phyloP scores from a whole-genome alignment of 2,113 vertebrate species.

The Sylvilagus bachmani region DNA sequence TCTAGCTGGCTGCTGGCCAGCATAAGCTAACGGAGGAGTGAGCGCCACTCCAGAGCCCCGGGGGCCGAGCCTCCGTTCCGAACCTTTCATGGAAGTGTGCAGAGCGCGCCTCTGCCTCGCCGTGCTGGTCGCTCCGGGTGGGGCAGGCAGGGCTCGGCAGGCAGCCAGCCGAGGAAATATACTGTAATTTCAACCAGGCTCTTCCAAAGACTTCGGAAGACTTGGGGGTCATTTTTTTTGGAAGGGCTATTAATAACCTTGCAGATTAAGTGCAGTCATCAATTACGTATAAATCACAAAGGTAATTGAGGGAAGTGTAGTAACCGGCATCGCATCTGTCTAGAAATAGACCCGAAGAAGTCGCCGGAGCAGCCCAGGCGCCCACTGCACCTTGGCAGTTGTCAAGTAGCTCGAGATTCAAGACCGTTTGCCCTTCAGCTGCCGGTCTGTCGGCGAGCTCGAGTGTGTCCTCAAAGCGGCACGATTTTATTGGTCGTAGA shows the following conservation, averaged over 20 bases:
- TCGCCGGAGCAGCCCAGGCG: constrained; percentile 44
- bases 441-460: constrained; percentile 72
- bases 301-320: constrained; percentile 78
- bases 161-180: constrained; percentile 76
- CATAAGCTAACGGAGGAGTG: constrained; percentile 47
- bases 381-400: constrained; percentile 70
- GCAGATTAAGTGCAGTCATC: constrained; percentile 79
- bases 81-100: constrained; percentile 81
- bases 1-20: constrained; percentile 67
- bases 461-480: constrained; percentile 62
- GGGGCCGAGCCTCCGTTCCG: constrained; percentile 62
- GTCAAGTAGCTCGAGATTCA: constrained; percentile 65
- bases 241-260: constrained; percentile 78
- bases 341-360: constrained; percentile 75
- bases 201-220: constrained; percentile 71
- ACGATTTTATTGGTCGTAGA: constrained; percentile 73
- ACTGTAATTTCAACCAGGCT: constrained; percentile 74
- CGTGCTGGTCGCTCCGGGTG: constrained; percentile 41
- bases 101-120: constrained; percentile 43
- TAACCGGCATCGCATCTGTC: constrained; percentile 31
- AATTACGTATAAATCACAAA: constrained; percentile 79
- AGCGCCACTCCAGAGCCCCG: constrained; percentile 28
- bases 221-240: constrained; percentile 66
- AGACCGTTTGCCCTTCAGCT: constrained; percentile 74
- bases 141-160: constrained; percentile 45